phyloP scores from a whole-genome alignment of 2,113 vertebrate species.

The Chelonoidis abingdonii region DNA sequence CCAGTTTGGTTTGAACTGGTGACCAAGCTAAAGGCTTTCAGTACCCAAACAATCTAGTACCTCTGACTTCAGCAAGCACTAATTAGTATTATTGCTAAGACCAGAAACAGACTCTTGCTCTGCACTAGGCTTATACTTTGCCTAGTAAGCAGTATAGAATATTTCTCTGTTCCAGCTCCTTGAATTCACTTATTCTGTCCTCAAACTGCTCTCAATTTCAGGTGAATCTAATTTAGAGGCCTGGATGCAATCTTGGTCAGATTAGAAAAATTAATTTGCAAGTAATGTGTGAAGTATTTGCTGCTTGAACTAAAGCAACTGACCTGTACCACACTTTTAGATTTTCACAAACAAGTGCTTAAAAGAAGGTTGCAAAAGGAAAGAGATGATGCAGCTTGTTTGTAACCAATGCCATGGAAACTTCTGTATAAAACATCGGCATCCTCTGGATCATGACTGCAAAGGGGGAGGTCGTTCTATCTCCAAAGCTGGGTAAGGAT shows the following conservation, averaged over 20 bases:
- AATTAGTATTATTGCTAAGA: too few species aligned
- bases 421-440: constrained; percentile 94
- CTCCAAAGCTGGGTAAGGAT: constrained; percentile 84
- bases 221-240: not conserved
- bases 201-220: not conserved
- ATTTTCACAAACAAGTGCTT: constrained; percentile 91
- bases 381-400: constrained; percentile 89
- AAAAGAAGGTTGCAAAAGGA: constrained; percentile 90
- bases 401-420: constrained; percentile 89
- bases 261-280: not conserved
- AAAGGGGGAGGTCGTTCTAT: constrained; percentile 62
- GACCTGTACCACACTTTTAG: constrained; percentile 69
- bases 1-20: not conserved
- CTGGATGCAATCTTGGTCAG: not conserved
- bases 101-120: too few species aligned
- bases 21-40: not conserved
- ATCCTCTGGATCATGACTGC: constrained; percentile 92
- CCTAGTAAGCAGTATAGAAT: too few species aligned
- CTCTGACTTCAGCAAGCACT: not conserved
- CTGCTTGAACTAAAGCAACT: not conserved
- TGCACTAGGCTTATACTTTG: too few species aligned
- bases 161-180: too few species aligned
- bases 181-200: not conserved
- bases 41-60: not conserved
- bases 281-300: not conserved